These are phyloP conservation scores for Coreius guichenoti DNA, from an alignment of 2,797 vertebrate species.

Conservation along the genomic window DNA sequence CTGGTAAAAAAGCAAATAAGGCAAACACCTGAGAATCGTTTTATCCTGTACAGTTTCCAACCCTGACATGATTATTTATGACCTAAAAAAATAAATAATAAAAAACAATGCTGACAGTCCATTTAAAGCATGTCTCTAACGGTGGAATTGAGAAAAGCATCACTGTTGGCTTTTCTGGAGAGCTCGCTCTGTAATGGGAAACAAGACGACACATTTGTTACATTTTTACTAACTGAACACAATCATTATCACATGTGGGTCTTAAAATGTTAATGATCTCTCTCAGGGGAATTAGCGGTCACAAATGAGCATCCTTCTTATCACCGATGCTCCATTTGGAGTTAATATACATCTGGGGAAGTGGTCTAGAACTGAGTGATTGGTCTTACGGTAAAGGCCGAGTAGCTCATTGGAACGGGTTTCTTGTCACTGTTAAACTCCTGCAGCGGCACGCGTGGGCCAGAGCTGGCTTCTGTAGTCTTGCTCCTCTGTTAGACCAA, in stretches of 20 bases:
- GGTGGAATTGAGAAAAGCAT: conserved; percentile 66
- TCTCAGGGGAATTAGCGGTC: conserved; percentile 26
- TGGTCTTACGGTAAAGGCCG: conserved; percentile 65
- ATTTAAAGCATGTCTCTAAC: conserved; percentile 63
- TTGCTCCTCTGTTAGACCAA: conserved; percentile 51
- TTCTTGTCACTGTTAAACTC: conserved; percentile 63
- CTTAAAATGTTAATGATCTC: conserved; percentile 34
- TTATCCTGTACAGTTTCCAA: not conserved
- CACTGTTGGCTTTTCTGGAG: conserved; percentile 59
- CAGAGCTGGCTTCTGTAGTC: conserved; percentile 42
- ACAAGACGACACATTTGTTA: conserved; percentile 10
- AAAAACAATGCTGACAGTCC: not conserved
- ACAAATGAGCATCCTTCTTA: conserved; percentile 23
- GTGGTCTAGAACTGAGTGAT: not conserved
- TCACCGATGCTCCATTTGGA: conserved; percentile 18
- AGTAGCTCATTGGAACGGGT: conserved; percentile 55
- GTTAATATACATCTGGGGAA: conserved; percentile 9
- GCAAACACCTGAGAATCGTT: not conserved
- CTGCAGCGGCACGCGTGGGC: conserved; percentile 56
- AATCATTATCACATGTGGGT: not conserved
- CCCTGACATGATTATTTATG: not conserved
- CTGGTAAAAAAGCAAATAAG: not conserved
- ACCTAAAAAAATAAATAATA: conserved; percentile 20
- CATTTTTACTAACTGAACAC: not conserved
- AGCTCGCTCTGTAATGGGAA: conserved; percentile 63